Evolutionary conservation across 2,113 vertebrate species (phyloP), one percentile per base, ranked within the genome.

Genomic region (Hippopotamus amphibius): DNA sequence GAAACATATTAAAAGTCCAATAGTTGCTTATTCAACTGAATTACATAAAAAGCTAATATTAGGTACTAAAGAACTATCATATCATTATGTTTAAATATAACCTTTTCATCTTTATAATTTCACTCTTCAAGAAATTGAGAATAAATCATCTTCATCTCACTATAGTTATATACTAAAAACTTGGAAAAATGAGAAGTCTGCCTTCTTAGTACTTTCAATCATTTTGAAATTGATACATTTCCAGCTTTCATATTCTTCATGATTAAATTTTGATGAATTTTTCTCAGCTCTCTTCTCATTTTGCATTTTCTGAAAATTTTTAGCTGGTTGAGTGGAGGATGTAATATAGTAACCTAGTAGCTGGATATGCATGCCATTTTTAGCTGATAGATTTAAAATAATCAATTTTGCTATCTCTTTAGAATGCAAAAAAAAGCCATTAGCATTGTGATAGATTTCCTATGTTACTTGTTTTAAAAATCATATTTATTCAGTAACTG

Each of bases 21-120:
- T 68, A 28, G 28, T 37, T 92, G 46, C 76, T 83, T 59, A 83
- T 61, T 66, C 19, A 76, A 68, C 5, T 84, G 33, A 83, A 89
- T 93, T 69, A 76, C 82, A 82, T 83, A n/a, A 61, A 55, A 83
- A 84, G 33, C 6, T 50, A 93, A 84, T 77, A 43, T 16, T 93
- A 77, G 1, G 8, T 33, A 92, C 37, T 74, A 33, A 82, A n/a
- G 24, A 59, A 43, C 28, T 66, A 74, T n/a, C 17, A 43, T 48
- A 83, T 50, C 26, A n/a, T 61, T 50, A n/a, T 74, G 37, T 90
- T 82, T 82, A 88, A 65, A 82, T 66, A 68, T 30, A 66, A 33
- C 10, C 5, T 59, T 61, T 81, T 24, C 68, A 63, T 76, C 9
- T 66, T 82, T 89, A 74, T 74, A 65, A 74, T 74, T 53, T 82